These are phyloP conservation scores for Chelon labrosus DNA, from an alignment of 2,797 vertebrate species.

Conservation along the genomic window DNA sequence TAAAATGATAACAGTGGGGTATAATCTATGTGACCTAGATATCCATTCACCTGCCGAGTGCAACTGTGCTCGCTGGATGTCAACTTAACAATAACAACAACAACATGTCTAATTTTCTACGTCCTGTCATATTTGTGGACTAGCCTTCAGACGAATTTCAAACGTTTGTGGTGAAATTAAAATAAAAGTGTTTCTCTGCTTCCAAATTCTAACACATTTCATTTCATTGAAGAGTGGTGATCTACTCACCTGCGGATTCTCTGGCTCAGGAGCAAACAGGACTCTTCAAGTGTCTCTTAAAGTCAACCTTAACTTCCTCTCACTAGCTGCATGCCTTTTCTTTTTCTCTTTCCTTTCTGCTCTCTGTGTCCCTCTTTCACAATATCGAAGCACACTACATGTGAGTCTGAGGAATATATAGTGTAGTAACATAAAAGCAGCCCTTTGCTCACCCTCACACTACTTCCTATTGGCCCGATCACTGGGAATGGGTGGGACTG, in stretches of 20 bases:
- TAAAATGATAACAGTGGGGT: no score
- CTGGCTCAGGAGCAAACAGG: constrained; percentile 9
- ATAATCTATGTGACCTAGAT: no score
- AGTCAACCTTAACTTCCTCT: constrained; percentile 6
- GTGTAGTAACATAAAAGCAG: constrained; percentile 59
- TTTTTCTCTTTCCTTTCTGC: neutral
- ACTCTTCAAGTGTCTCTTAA: constrained; percentile 19
- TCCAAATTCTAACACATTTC: neutral
- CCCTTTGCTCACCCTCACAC: constrained; percentile 53
- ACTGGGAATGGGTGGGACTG: constrained; percentile 54
- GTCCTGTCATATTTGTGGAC: neutral
- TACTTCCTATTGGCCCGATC: constrained; percentile 52
- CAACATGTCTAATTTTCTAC: neutral
- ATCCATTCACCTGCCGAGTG: neutral
- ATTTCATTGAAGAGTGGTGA: neutral
- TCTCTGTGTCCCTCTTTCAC: constrained; percentile 10
- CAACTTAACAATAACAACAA: constrained; percentile 2
- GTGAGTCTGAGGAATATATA: constrained; percentile 46
- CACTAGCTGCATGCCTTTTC: constrained; percentile 2
- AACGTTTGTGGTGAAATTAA: neutral
- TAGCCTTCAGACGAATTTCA: neutral
- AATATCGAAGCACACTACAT: constrained; percentile 28
- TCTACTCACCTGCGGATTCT: constrained; percentile 69
- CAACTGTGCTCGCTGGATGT: neutral
- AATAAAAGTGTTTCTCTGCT: neutral